Evolutionary conservation across 2,888 invertebrate genomes (phyloP).

Genomic region (Drosophila stalkeri): DNA sequence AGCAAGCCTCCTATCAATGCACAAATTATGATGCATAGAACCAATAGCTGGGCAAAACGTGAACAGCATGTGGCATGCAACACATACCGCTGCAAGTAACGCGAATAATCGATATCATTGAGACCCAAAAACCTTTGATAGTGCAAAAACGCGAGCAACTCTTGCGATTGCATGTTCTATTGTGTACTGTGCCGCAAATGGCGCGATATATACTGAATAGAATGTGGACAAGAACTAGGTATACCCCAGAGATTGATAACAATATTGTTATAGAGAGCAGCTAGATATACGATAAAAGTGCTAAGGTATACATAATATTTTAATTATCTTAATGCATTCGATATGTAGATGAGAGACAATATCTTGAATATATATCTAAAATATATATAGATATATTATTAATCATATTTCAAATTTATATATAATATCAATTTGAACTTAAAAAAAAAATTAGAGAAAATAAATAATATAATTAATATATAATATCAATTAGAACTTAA

Average conservation of each 20-base stretch:
- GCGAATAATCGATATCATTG: constrained; percentile 29
- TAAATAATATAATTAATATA: too few species aligned
- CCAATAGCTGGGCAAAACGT: background rate
- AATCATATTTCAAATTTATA: too few species aligned
- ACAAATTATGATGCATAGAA: constrained; percentile 9
- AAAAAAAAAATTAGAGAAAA: too few species aligned
- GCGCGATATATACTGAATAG: constrained; percentile 19
- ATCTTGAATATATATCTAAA: background rate
- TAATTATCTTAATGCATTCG: background rate
- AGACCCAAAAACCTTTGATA: constrained; percentile 47
- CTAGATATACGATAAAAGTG: background rate
- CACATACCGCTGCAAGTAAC: constrained; percentile 20
- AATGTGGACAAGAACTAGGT: background rate
- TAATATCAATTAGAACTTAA: too few species aligned
- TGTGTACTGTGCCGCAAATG: constrained; percentile 7
- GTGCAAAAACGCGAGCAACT: constrained; percentile 10
- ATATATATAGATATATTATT: background rate
- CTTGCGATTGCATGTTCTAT: background rate
- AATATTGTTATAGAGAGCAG: background rate
- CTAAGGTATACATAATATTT: too few species aligned
- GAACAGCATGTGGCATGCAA: constrained; percentile 23
- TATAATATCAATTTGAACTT: too few species aligned
- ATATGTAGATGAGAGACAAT: background rate
- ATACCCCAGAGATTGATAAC: background rate
- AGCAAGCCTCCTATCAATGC: background rate